Evolutionary conservation across 2,797 vertebrate genomes (phyloP).

Genomic region (Sebastes iracundus): DNA sequence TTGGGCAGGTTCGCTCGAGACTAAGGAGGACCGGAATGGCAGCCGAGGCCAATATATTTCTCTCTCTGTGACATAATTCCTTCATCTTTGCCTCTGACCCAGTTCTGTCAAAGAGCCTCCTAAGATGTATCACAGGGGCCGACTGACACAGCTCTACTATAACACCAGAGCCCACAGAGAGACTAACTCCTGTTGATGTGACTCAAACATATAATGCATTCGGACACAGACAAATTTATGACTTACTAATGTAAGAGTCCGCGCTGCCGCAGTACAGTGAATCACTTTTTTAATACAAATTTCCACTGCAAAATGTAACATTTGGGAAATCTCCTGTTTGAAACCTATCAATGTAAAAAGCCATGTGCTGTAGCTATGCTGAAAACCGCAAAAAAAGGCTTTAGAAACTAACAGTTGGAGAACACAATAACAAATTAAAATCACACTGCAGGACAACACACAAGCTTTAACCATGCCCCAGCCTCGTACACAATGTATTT

Average conservation of each 20-base stretch:
- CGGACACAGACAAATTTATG: conserved; percentile 6
- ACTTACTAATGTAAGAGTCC: conserved; percentile 1
- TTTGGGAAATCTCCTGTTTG: background rate
- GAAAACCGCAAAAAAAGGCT: background rate
- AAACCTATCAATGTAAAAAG: background rate
- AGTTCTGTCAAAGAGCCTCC: conserved; percentile 66
- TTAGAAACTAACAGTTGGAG: background rate
- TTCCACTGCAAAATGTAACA: background rate
- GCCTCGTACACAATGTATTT: conserved; percentile 22
- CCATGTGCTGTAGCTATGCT: background rate
- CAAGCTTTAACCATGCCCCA: background rate
- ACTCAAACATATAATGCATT: conserved; percentile 39
- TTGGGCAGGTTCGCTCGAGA: conserved; percentile 31
- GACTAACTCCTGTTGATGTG: conserved; percentile 34
- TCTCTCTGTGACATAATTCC: conserved; percentile 67
- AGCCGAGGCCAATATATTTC: conserved; percentile 28
- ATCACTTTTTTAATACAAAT: background rate
- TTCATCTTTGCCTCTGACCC: conserved; percentile 69
- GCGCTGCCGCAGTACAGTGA: background rate
- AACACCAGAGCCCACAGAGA: conserved; percentile 45
- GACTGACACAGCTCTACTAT: conserved; percentile 59
- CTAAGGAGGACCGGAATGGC: conserved; percentile 24
- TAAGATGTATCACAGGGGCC: conserved; percentile 46
- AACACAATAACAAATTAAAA: conserved; percentile 38
- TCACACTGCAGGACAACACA: conserved; percentile 7